phyloP scores from a whole-genome alignment of 1,140 invertebrate genomes.

The Acromyrmex heyeri region DNA sequence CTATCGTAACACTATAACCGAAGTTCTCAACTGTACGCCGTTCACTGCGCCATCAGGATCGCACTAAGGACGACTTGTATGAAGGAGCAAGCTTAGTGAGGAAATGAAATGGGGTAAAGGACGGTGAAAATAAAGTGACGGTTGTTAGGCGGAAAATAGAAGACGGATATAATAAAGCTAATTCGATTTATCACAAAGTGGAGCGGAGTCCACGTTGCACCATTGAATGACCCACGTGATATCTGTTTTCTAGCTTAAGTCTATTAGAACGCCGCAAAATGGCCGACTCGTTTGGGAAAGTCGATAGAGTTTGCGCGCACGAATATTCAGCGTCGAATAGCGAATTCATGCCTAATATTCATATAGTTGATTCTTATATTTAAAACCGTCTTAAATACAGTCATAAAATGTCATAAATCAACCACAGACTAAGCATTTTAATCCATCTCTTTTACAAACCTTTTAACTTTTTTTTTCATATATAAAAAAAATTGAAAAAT shows the following conservation, averaged over 20 bases:
- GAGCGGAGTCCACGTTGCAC: conserved; percentile 65
- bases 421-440: no score
- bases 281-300: conserved; percentile 73
- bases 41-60: neutral
- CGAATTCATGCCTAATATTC: neutral
- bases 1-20: neutral
- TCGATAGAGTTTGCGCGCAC: conserved; percentile 52
- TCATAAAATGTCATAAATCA: no score
- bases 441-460: no score
- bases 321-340: neutral
- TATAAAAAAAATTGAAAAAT: no score
- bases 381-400: no score
- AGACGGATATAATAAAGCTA: conserved; percentile 86
- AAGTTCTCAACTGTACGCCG: conserved; percentile 1
- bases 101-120: conserved; percentile 29
- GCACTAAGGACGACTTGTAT: neutral
- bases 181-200: conserved; percentile 81
- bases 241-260: conserved; percentile 84
- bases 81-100: neutral
- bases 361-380: no score
- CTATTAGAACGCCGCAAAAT: conserved; percentile 80
- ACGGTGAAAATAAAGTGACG: conserved; percentile 77
- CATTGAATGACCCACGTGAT: conserved; percentile 56
- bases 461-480: no score
- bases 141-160: conserved; percentile 80